A percentile compares a stretch with the other conserved stretches of the same genome.
Evolutionary conservation across 2,113 vertebrate genomes (phyloP).

Genomic region (Calidris pygmaea): DNA sequence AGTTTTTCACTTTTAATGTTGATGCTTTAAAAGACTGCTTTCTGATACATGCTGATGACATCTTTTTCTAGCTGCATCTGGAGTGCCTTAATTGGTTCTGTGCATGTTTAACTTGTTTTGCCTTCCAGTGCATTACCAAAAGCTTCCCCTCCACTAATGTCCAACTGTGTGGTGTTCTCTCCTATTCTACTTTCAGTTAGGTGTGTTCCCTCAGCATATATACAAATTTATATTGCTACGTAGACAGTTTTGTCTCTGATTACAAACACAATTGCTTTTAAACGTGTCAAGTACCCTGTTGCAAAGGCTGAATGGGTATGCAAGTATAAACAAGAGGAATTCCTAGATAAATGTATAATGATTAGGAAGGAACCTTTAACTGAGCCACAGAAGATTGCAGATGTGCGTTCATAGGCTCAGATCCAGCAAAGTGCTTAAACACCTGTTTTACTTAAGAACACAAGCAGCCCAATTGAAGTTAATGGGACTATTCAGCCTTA

Average conservation of each 20-base stretch:
- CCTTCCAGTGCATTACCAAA: not conserved
- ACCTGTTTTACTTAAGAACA: slow-evolving; percentile 44
- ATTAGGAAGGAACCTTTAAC: slow-evolving; percentile 16
- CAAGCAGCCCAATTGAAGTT: slow-evolving; percentile 8
- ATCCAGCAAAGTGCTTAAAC: slow-evolving; percentile 57
- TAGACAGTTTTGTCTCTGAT: not conserved
- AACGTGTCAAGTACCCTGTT: slow-evolving; percentile 44
- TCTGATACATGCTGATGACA: not conserved
- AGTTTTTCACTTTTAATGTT: not conserved
- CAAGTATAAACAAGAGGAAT: slow-evolving; percentile 19
- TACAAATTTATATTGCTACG: not conserved
- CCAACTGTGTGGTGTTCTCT: not conserved
- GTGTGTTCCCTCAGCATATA: not conserved
- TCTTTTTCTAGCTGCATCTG: not conserved
- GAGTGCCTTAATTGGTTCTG: slow-evolving; percentile 5
- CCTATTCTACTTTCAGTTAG: not conserved
- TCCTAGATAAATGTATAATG: slow-evolving; percentile 4
- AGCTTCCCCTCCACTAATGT: not conserved
- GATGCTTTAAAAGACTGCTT: not conserved
- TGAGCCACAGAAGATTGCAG: slow-evolving; percentile 14
- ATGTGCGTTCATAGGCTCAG: slow-evolving; percentile 26
- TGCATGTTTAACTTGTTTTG: not conserved
- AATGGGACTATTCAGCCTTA: slow-evolving; percentile 53
- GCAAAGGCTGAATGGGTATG: not conserved
- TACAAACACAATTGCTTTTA: slow-evolving; percentile 29